phyloP scores from a whole-genome alignment of 2,797 vertebrate genomes.

The Gephyroberyx darwinii region DNA sequence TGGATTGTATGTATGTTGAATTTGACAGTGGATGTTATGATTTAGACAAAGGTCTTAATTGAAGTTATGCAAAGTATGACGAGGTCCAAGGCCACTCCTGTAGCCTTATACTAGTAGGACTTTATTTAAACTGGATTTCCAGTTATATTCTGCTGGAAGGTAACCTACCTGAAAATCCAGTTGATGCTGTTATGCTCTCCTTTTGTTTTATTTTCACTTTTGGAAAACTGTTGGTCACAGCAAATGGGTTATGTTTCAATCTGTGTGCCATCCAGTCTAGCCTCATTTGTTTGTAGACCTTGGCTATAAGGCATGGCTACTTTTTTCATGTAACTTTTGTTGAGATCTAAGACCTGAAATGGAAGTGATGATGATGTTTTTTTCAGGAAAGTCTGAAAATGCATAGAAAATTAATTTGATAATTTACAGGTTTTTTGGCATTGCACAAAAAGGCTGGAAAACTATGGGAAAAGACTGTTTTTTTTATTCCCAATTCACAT shows the following conservation, averaged over 20 bases:
- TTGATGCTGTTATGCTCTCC: constrained; percentile 1
- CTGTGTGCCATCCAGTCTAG: background rate
- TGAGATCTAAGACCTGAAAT: background rate
- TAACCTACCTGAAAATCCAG: constrained; percentile 41
- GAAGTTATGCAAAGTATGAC: no score
- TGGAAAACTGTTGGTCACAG: background rate
- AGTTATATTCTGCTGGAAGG: constrained; percentile 17
- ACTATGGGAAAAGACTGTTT: background rate
- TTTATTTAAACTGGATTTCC: background rate
- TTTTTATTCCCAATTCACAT: background rate
- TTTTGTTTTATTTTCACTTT: background rate
- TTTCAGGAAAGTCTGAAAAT: background rate
- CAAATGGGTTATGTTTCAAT: background rate
- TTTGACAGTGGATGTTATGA: background rate
- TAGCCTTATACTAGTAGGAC: background rate
- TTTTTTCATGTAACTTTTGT: background rate
- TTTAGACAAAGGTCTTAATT: background rate
- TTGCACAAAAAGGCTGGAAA: background rate
- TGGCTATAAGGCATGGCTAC: background rate
- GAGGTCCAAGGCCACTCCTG: background rate
- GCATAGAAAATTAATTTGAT: background rate
- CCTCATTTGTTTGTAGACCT: background rate
- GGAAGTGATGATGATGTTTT: background rate
- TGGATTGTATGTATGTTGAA: background rate
- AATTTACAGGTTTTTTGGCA: background rate